These are phyloP conservation scores for Streptopelia turtur DNA, from an alignment of 2,797 vertebrate genomes.

Conservation along the genomic window DNA sequence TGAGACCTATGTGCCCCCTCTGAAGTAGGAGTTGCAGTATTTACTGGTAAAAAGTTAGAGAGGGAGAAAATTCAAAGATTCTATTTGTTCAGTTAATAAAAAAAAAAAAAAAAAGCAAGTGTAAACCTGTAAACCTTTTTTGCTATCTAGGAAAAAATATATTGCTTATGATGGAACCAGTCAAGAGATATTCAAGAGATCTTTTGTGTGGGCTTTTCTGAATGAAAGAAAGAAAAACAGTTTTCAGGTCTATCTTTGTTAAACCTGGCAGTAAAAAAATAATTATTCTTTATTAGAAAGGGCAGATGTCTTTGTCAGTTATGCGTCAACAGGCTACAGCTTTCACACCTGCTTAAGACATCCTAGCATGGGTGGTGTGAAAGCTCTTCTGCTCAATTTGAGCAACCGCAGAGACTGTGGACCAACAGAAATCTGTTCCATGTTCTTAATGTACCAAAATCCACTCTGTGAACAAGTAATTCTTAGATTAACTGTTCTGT, in stretches of 20 bases:
- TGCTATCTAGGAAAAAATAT: background rate
- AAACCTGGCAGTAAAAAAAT: background rate
- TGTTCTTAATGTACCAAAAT: background rate
- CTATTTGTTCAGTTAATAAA: background rate
- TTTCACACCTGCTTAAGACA: background rate
- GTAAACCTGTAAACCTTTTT: background rate
- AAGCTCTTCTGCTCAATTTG: background rate
- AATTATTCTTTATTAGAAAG: background rate
- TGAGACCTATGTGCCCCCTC: background rate
- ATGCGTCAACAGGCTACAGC: background rate
- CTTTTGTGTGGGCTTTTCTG: background rate
- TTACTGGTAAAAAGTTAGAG: background rate
- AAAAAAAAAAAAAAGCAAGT: accelerated
- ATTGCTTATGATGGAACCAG: background rate
- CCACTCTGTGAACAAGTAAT: background rate
- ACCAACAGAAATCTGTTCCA: background rate
- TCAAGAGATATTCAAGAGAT: background rate
- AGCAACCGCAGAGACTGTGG: background rate
- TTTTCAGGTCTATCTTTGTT: background rate
- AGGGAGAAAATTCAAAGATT: background rate
- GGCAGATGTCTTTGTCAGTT: background rate
- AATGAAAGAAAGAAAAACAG: background rate
- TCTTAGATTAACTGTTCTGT: background rate
- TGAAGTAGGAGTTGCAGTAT: background rate
- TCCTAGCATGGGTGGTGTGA: background rate